These are phyloP conservation scores for Cebidichthys violaceus DNA, from an alignment of 2,113 vertebrate genomes.

Conservation along the genomic window DNA sequence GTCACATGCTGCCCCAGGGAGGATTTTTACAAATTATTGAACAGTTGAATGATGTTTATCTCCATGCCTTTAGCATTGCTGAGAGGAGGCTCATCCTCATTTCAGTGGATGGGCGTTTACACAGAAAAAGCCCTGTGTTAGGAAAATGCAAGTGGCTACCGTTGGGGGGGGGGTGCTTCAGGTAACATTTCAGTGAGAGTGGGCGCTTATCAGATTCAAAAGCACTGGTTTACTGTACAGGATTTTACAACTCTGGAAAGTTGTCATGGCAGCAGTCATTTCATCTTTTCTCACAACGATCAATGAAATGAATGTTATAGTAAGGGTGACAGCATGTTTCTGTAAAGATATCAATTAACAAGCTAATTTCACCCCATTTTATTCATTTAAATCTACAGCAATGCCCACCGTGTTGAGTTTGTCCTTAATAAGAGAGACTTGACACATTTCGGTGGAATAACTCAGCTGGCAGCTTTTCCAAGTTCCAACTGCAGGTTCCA, in stretches of 20 bases:
- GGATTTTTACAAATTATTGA: slow-evolving; percentile 40
- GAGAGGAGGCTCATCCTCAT: slow-evolving; percentile 15
- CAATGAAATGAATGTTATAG: neutral
- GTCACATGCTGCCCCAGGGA: slow-evolving; percentile 11
- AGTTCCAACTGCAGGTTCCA: slow-evolving; percentile 18
- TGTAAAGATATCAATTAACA: neutral
- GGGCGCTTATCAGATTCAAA: neutral
- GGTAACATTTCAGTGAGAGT: neutral
- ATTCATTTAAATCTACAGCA: neutral
- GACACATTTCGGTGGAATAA: neutral
- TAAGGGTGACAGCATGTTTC: neutral
- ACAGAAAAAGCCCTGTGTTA: neutral
- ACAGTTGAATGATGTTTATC: slow-evolving; percentile 8
- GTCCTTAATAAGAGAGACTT: slow-evolving; percentile 23
- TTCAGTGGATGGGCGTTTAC: slow-evolving; percentile 1
- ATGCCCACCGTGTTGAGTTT: neutral
- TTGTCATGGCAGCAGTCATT: neutral
- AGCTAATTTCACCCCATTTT: neutral
- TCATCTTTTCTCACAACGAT: neutral
- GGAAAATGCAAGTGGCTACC: neutral
- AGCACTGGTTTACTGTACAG: neutral
- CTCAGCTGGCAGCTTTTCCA: slow-evolving; percentile 25
- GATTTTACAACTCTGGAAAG: neutral
- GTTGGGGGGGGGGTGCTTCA: neutral
- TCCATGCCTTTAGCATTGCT: neutral